Base-by-base conservation (phyloP, 2,888 invertebrate genomes). In the Fragum fragum region DNA sequence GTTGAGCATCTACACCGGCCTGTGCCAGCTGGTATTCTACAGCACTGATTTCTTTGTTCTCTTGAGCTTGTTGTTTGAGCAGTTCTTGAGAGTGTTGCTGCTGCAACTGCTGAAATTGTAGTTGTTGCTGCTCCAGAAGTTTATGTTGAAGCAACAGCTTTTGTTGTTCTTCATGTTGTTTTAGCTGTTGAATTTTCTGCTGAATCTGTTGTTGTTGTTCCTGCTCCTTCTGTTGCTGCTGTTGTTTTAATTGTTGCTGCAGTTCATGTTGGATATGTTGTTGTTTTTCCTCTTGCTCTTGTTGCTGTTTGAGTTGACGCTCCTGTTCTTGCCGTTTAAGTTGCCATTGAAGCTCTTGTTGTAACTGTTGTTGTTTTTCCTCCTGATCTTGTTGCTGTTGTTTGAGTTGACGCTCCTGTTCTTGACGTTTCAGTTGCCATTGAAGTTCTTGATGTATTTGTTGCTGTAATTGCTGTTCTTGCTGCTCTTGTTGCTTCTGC, bases 381-480 rank as follows among this genome's bases (percentile, higher is more conserved):
- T 86, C 79, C 26, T 73, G 81, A 39, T 81, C 63, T 72, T 85
- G 86, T 21, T 80, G 73, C 53, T 82, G 83, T 28, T 87, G 84
- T 53, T 90, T 77, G 18, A 78, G 79, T 68, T 89, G 87, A 71
- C 53, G 70, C 68, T 83, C 80, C 57, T 84, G 79, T 63, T 85
- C 86, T 57, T 76, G 83, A 73, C 75, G 73, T 61, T 82, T 79
- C 36, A 81, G 81, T 55, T 86, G 86, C 18, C 79, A 73, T 42
- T 79, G 80, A n/a, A 70, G 55, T 42, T 83, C 85, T 32, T 76
- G 78, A 42, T 79, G 86, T 11, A 81, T 77, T 70, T 89, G 89
- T 69, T 84, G 85, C n/a, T 74, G 75, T 55, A 88, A 88, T 69
- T 89, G 87, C 76, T 86, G 88, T 55, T 85, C 87, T 53, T 88